Base-by-base conservation (phyloP, 2,888 invertebrate genomes). In the Scaptomyza caliginosa region DNA sequence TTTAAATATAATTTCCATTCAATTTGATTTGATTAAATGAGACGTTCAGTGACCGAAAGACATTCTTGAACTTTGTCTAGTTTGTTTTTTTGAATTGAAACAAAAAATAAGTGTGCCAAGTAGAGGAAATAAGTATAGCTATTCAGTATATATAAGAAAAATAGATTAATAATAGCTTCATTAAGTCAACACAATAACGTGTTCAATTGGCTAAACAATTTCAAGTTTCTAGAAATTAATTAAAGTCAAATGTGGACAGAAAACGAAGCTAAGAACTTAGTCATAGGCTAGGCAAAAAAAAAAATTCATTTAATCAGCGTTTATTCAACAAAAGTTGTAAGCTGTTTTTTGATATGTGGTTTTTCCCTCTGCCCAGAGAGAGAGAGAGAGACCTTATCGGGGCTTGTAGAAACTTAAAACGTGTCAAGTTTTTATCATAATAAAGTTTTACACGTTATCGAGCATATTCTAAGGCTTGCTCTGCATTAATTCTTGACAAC, bases 221-320 rank as follows among this genome's bases (percentile, higher is more conserved):
- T 48, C 42, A 62, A 71, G 49, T 80, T 86, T 81, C 84, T 86
- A 74, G 84, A 77, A 73, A 76, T 56, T 57, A 56, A 85, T 74
- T 64, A 62, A 62, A 45, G 49, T 46, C 68, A 74, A 55, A 45
- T 43, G 36, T 8, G 30, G 32, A n/a, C 13, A 5, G 8, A 16
- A 48, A 26, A 3, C 34, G 6, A 19, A 46, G 3, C 8, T 21
- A 13, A 1, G 7, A 23, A 13, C 43, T 48, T 43, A 51, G 16
- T 51, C 66, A 71, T 16, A 3, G 30, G 7, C 26, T 36, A 36
- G 21, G n/a, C 38, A n/a, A 39, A n/a, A n/a, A n/a, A n/a, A n/a
- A n/a, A n/a, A 43, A 39, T 43, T 64, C 48, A 19, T 38, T 39
- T 46, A 36, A 57, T 43, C 55, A 34, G 24, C 28, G n/a, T 7